Percentiles rank a stretch among this genome's conserved stretches.
phyloP scores from a whole-genome alignment of 2,113 vertebrate genomes.

The Paradoxurus hermaphroditus region DNA sequence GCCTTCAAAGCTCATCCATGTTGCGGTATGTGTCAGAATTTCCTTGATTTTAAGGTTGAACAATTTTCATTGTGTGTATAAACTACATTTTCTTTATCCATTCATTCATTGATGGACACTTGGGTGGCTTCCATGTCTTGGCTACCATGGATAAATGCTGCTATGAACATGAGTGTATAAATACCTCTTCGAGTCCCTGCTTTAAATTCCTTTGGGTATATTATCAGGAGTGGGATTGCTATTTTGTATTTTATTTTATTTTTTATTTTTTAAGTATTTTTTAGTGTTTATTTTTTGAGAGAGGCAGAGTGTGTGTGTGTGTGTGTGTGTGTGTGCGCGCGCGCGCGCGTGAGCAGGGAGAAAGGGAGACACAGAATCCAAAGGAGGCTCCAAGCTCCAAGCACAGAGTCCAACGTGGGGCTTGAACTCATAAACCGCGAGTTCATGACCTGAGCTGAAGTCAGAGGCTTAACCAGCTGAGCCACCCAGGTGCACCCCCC shows the following conservation, averaged over 20 bases:
- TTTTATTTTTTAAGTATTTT: neutral
- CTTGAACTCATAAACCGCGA: neutral
- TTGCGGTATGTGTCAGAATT: neutral
- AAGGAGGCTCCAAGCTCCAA: neutral
- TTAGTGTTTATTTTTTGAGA: neutral
- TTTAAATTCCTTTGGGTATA: too few species aligned
- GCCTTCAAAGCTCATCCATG: too few species aligned
- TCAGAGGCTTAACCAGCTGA: too few species aligned
- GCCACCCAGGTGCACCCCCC: neutral
- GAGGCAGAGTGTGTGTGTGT: too few species aligned
- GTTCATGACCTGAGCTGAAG: neutral
- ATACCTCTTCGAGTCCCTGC: neutral
- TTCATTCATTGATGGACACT: neutral
- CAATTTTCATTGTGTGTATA: neutral
- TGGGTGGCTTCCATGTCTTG: neutral
- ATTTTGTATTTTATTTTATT: neutral
- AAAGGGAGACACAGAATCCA: neutral
- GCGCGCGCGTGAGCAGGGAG: too few species aligned
- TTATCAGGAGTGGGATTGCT: neutral
- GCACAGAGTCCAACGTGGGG: neutral
- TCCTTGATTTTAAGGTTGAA: neutral
- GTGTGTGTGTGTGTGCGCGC: too few species aligned
- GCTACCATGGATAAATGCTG: neutral
- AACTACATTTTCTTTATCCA: neutral
- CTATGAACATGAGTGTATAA: neutral